These are phyloP conservation scores for Oreochromis tanganicae DNA, from an alignment of 2,113 vertebrate genomes.

Conservation along the genomic window DNA sequence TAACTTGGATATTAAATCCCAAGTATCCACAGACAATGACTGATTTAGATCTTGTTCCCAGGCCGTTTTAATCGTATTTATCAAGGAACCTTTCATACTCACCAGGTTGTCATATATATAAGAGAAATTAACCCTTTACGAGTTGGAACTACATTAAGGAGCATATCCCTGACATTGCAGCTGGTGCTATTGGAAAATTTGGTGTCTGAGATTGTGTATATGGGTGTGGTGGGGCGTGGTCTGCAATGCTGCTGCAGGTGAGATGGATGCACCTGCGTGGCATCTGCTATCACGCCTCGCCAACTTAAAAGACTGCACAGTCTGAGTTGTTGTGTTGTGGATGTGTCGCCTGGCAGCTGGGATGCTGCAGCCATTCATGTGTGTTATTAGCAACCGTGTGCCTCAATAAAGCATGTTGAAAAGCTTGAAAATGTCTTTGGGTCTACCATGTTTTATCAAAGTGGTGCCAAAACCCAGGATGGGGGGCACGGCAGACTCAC, in stretches of 20 bases:
- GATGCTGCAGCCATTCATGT: not conserved
- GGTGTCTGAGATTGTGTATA: not conserved
- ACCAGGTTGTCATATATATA: too few species aligned
- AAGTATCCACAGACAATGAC: too few species aligned
- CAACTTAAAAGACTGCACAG: not conserved
- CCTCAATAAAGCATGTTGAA: not conserved
- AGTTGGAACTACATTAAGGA: not conserved
- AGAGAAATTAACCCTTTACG: too few species aligned
- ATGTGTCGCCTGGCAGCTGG: not conserved
- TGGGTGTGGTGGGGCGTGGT: not conserved
- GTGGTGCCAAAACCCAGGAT: not conserved
- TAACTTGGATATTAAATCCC: too few species aligned
- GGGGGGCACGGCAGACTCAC: not conserved
- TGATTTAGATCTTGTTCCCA: too few species aligned
- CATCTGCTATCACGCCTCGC: accelerated
- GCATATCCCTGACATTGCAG: not conserved
- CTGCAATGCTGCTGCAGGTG: not conserved
- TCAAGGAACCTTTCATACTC: too few species aligned
- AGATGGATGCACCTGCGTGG: not conserved
- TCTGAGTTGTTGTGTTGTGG: not conserved
- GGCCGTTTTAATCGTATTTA: too few species aligned
- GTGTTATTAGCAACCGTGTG: not conserved
- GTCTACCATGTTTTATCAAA: not conserved
- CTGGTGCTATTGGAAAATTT: not conserved
- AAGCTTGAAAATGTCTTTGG: too few species aligned